These are phyloP conservation scores for Corythaixoides concolor DNA, from an alignment of 2,113 vertebrate genomes.

Conservation along the genomic window DNA sequence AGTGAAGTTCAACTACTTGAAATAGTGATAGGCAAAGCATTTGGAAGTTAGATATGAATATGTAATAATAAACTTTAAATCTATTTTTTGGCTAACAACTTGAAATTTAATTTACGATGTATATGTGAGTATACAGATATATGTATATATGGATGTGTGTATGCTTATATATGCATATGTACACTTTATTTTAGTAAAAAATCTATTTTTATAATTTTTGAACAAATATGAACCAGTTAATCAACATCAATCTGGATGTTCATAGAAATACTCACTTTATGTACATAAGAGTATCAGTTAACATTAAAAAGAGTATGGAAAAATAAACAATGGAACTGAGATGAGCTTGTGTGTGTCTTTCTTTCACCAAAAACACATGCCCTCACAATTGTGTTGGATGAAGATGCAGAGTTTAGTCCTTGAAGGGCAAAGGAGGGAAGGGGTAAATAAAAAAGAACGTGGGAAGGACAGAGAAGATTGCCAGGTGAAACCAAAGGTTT, in stretches of 20 bases:
- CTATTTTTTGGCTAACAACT: neutral
- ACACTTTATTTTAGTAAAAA: neutral
- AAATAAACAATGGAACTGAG: constrained; percentile 44
- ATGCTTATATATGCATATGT: neutral
- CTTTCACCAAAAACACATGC: neutral
- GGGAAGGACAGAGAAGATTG: neutral
- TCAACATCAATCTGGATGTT: neutral
- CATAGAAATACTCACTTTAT: neutral
- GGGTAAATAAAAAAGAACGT: neutral
- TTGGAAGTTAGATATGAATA: neutral
- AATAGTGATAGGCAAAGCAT: neutral
- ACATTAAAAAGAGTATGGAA: neutral
- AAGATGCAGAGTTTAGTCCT: neutral
- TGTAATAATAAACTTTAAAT: neutral
- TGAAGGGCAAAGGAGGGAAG: neutral
- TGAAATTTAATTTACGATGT: neutral
- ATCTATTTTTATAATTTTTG: neutral
- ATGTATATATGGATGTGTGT: neutral
- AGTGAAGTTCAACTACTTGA: neutral
- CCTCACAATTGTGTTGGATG: neutral
- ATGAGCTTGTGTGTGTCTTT: constrained; percentile 19
- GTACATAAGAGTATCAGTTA: neutral
- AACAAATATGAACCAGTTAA: neutral
- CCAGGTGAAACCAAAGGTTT: neutral
- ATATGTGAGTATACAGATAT: too few species aligned